Base-by-base conservation (phyloP, 2,888 invertebrate genomes). In the Ectemnius continuus region DNA sequence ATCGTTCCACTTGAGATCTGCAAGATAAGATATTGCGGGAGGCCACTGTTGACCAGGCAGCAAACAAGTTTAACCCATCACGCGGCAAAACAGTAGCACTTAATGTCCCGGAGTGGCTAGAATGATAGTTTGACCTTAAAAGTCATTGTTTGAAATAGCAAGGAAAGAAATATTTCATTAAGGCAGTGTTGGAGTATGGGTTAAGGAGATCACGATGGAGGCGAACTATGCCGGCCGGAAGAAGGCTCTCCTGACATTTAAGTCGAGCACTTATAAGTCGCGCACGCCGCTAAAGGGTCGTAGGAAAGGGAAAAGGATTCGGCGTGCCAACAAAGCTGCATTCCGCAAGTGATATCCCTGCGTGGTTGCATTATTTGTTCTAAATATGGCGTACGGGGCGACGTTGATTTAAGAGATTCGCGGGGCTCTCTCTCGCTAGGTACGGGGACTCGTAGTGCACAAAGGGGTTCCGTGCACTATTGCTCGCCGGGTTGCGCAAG, bases 381-480 rank as follows among this genome's bases (percentile, higher is more conserved):
- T 59, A 69, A 78, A 78, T 73, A 71, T 70, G 76, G 78, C 64
- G 18, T 18, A 65, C 61, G 61, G 56, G 46, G 47, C 64, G 62
- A 61, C 70, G 63, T 75, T 67, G 76, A 70, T 73, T 66, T 68
- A 61, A 62, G 52, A 68, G 70, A 67, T 67, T 61, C 70, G 68
- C 47, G 20, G 23, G 16, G 36, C 36, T 36, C 36, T 36, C 36
- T 36, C 36, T 36, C 36, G 36, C 36, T 36, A 36, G 6, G 36
- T 36, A 36, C 8, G 48, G 58, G 26, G 46, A 61, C 66, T 63
- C 64, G 63, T 8, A 16, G 36, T 36, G 47, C 65, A 69, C 70
- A 67, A 67, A 65, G 68, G 36, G 47, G 47, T 57, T 67, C 60
- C 59, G 61, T 66, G 66, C 60, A 36, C 67, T 67, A 61, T 63